A percentile compares a stretch with the other conserved stretches of the same genome.
These are phyloP conservation scores for Pseudorectes ferrugineus DNA, from an alignment of 2,113 vertebrate species.

Conservation along the genomic window DNA sequence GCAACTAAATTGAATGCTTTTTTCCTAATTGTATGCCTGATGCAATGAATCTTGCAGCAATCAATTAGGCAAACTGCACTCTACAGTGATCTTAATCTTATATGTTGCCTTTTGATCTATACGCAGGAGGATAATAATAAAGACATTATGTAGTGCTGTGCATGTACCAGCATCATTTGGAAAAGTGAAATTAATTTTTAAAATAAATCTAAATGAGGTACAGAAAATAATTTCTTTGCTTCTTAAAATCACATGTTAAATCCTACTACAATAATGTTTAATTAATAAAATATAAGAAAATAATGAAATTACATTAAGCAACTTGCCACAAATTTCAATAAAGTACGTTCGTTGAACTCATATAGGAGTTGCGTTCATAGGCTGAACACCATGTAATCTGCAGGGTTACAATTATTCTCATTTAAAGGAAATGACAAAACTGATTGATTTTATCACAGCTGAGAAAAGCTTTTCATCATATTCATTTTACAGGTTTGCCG, in stretches of 20 bases:
- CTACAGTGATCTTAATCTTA: background rate
- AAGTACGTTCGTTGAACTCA: background rate
- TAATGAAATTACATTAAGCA: background rate
- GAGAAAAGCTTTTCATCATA: rapidly evolving
- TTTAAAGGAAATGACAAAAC: background rate
- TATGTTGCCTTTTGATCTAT: background rate
- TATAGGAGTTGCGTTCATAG: background rate
- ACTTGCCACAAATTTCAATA: background rate
- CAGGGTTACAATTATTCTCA: background rate
- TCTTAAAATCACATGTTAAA: background rate
- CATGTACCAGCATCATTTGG: background rate
- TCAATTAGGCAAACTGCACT: background rate
- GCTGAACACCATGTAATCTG: background rate
- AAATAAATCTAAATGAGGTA: background rate
- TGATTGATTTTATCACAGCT: background rate
- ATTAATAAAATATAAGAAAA: background rate
- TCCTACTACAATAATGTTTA: background rate
- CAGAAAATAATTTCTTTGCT: background rate
- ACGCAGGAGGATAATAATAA: background rate
- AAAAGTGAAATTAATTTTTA: background rate
- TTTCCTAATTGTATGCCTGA: background rate
- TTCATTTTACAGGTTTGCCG: background rate
- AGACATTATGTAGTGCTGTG: background rate
- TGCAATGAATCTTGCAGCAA: background rate
- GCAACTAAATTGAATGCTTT: background rate